These are phyloP conservation scores for Caenorhabditis sp. DNA, from an alignment of 2,888 invertebrate genomes.

Conservation along the genomic window DNA sequence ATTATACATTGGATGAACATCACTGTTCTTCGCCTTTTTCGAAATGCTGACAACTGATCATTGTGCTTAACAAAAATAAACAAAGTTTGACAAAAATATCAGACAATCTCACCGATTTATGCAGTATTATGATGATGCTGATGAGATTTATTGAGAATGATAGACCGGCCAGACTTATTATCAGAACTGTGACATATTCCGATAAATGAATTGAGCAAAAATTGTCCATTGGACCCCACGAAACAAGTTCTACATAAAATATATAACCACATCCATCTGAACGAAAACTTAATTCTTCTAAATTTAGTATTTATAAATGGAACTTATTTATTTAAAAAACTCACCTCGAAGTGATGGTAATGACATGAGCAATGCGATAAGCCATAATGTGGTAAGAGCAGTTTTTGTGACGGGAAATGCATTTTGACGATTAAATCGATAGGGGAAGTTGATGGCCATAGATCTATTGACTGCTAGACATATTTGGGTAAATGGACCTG, in stretches of 20 bases:
- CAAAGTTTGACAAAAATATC: not conserved
- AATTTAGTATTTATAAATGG: not conserved
- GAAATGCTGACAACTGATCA: conserved; percentile 9
- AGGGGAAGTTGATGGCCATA: conserved; percentile 26
- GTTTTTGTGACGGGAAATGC: conserved; percentile 17
- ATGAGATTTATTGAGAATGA: conserved; percentile 23
- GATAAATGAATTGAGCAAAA: conserved; percentile 19
- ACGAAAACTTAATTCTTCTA: no score
- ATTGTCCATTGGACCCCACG: conserved; percentile 27
- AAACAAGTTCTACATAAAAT: conserved; percentile 25
- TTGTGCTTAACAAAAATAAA: not conserved
- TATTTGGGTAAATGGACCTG: conserved; percentile 33
- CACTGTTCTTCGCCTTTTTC: conserved; percentile 10
- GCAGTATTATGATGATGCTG: conserved; percentile 10
- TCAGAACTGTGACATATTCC: conserved; percentile 20
- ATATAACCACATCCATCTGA: conserved; percentile 36
- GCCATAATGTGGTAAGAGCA: conserved; percentile 3
- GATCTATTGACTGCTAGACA: conserved; percentile 25
- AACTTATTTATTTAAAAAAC: no score
- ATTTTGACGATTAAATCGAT: conserved; percentile 18
- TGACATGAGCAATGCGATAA: conserved; percentile 11
- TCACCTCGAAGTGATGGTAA: conserved; percentile 27
- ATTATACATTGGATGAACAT: conserved; percentile 37
- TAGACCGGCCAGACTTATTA: conserved; percentile 16
- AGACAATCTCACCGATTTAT: not conserved